A percentile compares a stretch with the other conserved stretches of the same genome.
Evolutionary conservation across 2,797 vertebrate species (phyloP).

Genomic region (Microtus agrestis): DNA sequence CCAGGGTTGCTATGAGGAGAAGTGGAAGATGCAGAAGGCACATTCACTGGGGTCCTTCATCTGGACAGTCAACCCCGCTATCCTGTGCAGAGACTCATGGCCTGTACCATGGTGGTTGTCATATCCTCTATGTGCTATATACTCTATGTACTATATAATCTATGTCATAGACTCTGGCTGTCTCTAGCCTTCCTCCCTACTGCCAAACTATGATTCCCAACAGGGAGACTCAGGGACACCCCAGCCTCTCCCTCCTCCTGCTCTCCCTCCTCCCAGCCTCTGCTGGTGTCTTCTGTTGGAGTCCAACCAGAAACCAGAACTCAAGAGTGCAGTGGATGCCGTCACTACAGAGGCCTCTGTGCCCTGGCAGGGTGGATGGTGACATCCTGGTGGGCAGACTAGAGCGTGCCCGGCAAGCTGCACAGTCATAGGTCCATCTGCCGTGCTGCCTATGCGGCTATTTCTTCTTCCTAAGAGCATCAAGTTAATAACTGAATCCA

Average conservation of each 20-base stretch:
- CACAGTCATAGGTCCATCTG: background rate
- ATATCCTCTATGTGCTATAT: background rate
- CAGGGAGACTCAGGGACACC: background rate
- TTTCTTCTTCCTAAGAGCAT: background rate
- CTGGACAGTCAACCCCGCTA: background rate
- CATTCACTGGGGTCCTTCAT: background rate
- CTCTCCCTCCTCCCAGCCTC: background rate
- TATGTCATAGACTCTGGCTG: background rate
- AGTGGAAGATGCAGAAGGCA: accelerated
- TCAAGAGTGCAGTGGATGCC: background rate
- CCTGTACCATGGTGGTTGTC: background rate
- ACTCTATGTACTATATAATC: too few relatives aligned
- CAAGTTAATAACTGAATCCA: background rate
- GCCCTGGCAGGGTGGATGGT: background rate
- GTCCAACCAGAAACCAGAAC: background rate
- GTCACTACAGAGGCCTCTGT: accelerated
- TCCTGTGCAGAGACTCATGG: background rate
- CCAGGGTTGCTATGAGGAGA: background rate
- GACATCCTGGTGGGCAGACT: background rate
- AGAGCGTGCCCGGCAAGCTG: background rate
- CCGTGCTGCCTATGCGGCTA: background rate
- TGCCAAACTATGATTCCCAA: background rate
- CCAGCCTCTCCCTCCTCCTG: background rate
- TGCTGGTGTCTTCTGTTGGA: background rate
- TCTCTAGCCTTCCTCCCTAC: background rate